Base-by-base conservation (phyloP, 1,140 invertebrate species). In the Drosophila truncata region DNA sequence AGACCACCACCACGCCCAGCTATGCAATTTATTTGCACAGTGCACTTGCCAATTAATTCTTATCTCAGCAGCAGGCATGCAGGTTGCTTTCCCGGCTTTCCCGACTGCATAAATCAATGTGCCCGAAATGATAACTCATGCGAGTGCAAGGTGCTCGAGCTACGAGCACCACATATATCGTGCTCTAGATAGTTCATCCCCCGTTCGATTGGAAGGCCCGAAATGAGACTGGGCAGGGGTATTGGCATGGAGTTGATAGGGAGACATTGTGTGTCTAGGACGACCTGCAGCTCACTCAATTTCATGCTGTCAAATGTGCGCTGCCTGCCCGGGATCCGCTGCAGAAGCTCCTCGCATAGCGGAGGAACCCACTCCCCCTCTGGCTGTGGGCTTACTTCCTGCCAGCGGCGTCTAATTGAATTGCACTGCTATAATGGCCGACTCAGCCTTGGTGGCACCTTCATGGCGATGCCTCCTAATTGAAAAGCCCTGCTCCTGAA, bases 11-110 rank as follows among this genome's bases (percentile, higher is more conserved):
- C 50, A 54, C 49, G 31, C 31, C 49, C 46, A 52, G 37, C 75
- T 55, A 64, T 86, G 84, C 81, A 85, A 90, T 87, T 87, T 87
- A 88, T 88, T 84, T 84, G 85, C 78, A 59, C 78, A 90, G 73
- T 85, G 85, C 85, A 88, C 85, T 88, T 88, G 85, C 84, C 84
- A 88, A 88, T 88, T 90, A 88, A 90, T 90, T 88, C 78, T 88
- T 87, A 87, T 87, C 84, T 88, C 72, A 80, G 80, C 84, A 81
- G 80, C 84, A 81, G 80, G 72, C 85, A 90, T 78, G 80, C 85
- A 75, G 84, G 72, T 75, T 75, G 73, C 80, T 69, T 84, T 54
- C 80, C 60, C 64, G 65, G 57, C 80, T 47, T 25, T 47, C 46
- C 46, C 46, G 73, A 87, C 85, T 87, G 84, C 81, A 90, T 88